These are phyloP conservation scores for Gallirallus australis DNA, from an alignment of 2,797 vertebrate species.

Conservation along the genomic window DNA sequence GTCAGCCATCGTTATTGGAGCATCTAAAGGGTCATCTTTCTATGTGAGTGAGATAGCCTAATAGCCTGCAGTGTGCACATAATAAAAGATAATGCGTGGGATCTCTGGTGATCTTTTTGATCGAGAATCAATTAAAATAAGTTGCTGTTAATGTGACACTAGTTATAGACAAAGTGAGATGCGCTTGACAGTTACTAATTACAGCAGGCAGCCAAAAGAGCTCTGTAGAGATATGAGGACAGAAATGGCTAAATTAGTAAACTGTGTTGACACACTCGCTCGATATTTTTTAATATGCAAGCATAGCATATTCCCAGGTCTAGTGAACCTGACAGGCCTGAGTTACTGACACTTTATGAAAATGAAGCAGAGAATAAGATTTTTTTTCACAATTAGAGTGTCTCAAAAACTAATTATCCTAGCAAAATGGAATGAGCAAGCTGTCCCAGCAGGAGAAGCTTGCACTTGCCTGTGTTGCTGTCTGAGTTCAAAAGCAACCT, in stretches of 20 bases:
- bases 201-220: conserved; percentile 70
- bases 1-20: conserved; percentile 49
- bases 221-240: conserved; percentile 41
- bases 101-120: conserved; percentile 78
- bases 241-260: conserved; percentile 70
- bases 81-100: conserved; percentile 80
- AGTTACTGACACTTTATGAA: conserved; percentile 58
- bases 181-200: conserved; percentile 85
- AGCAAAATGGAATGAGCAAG: conserved; percentile 28
- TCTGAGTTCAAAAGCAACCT: conserved; percentile 39
- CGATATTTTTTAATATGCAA: conserved; percentile 54
- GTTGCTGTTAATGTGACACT: conserved; percentile 78
- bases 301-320: conserved; percentile 37
- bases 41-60: conserved; percentile 61
- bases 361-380: conserved; percentile 41
- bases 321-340: conserved; percentile 44
- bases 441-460: conserved; percentile 33
- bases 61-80: conserved; percentile 73
- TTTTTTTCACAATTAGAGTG: neutral
- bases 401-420: conserved; percentile 40
- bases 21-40: conserved; percentile 58
- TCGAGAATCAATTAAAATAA: conserved; percentile 84
- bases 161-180: conserved; percentile 70
- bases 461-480: neutral
- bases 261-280: conserved; percentile 50